Evolutionary conservation across 2,113 vertebrate species (phyloP).

Genomic region (Heloderma charlesbogerti): DNA sequence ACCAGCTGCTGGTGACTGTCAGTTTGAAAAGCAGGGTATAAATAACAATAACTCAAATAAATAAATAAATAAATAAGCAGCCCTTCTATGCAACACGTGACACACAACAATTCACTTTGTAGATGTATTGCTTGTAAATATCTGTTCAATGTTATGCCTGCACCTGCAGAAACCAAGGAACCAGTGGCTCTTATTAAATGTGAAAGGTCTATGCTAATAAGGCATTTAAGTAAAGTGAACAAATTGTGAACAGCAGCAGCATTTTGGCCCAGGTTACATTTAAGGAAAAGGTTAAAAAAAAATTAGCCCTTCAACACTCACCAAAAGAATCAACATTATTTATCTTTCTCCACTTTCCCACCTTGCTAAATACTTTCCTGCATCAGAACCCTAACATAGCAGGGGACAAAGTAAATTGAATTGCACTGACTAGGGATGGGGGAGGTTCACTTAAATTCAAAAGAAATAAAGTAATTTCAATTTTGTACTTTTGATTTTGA

Average conservation of each 20-base stretch:
- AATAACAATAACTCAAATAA: background rate
- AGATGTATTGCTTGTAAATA: background rate
- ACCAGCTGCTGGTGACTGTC: background rate
- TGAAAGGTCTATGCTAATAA: conserved; percentile 6
- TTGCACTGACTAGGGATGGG: background rate
- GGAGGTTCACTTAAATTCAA: background rate
- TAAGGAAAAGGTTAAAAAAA: background rate
- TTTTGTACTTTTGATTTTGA: conserved; percentile 28
- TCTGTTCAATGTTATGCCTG: background rate
- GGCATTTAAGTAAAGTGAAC: background rate
- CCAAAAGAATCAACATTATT: background rate
- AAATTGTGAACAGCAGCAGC: background rate
- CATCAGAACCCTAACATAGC: background rate
- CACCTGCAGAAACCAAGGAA: background rate
- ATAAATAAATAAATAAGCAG: background rate
- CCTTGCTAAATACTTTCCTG: background rate
- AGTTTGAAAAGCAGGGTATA: background rate
- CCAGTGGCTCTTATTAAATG: background rate
- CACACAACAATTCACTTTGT: background rate
- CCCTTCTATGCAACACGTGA: background rate
- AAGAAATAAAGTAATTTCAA: conserved; percentile 35
- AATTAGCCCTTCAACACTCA: background rate
- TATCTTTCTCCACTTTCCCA: background rate
- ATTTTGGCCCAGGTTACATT: background rate
- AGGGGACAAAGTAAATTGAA: conserved; percentile 8